These are phyloP conservation scores for Serranus cabrilla DNA, from an alignment of 2,797 vertebrate genomes.

Conservation along the genomic window DNA sequence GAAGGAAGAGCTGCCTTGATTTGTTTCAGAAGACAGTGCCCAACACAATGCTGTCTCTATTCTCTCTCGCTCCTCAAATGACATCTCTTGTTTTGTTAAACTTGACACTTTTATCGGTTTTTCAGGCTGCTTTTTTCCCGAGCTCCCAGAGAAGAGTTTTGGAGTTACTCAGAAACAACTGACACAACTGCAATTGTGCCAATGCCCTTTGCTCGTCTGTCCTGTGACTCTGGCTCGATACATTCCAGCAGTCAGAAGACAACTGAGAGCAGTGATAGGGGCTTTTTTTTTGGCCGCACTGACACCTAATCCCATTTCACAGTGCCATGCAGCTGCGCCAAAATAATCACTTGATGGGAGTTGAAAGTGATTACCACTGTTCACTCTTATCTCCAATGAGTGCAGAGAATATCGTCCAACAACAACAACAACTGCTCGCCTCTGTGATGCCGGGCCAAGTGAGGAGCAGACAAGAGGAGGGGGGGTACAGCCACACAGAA, in stretches of 20 bases:
- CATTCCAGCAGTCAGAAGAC: constrained; percentile 72
- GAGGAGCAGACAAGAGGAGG: constrained; percentile 41
- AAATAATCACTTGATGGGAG: constrained; percentile 84
- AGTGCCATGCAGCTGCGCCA: constrained; percentile 68
- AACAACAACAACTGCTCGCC: constrained; percentile 66
- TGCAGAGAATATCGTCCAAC: constrained; percentile 75
- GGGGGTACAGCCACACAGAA: constrained; percentile 32
- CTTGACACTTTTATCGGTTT: constrained; percentile 37
- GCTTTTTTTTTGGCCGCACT: constrained; percentile 53
- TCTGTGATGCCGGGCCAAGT: constrained; percentile 72
- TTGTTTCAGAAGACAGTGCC: constrained; percentile 62
- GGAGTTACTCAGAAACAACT: constrained; percentile 25
- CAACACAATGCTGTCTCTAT: constrained; percentile 43
- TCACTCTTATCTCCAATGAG: constrained; percentile 81
- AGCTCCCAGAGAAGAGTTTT: constrained; percentile 30
- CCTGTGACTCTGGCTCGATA: constrained; percentile 58
- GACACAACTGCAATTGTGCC: constrained; percentile 33
- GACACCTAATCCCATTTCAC: constrained; percentile 84
- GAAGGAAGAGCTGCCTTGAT: constrained; percentile 66
- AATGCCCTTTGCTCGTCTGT: constrained; percentile 51
- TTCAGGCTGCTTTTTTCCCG: constrained; percentile 19
- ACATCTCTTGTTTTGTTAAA: constrained; percentile 45
- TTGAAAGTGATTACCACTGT: constrained; percentile 84
- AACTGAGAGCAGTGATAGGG: constrained; percentile 60
- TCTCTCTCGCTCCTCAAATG: constrained; percentile 30